These are phyloP conservation scores for Hirtodrosophila cameraria DNA, from an alignment of 2,888 invertebrate genomes.

Conservation along the genomic window DNA sequence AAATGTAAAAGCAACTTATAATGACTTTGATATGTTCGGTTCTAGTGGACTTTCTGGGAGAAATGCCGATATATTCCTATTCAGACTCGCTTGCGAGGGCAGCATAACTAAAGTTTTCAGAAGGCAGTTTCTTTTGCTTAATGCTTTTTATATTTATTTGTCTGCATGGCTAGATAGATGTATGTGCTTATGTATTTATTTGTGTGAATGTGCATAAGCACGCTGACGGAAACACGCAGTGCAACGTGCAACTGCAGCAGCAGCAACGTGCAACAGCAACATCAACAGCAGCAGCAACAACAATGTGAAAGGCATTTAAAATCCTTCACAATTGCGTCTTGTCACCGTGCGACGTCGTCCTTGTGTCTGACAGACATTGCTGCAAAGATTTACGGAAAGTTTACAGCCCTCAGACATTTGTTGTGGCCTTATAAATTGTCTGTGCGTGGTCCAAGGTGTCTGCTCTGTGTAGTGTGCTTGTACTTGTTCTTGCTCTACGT, in stretches of 20 bases:
- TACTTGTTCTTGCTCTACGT: not conserved
- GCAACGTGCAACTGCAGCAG: conserved; percentile 28
- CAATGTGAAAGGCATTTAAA: conserved; percentile 55
- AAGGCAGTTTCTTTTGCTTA: too few relatives aligned
- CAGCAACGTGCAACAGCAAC: conserved; percentile 19
- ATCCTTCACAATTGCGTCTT: conserved; percentile 68
- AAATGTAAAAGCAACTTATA: too few relatives aligned
- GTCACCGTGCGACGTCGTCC: conserved; percentile 55
- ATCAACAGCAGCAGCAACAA: conserved; percentile 25
- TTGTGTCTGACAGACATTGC: conserved; percentile 61
- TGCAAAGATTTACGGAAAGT: conserved; percentile 76
- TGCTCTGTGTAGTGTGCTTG: conserved; percentile 26
- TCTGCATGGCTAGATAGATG: not conserved
- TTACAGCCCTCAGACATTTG: conserved; percentile 79
- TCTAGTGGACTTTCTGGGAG: too few relatives aligned
- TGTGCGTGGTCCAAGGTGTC: conserved; percentile 77
- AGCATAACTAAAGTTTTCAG: too few relatives aligned
- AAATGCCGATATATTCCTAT: too few relatives aligned
- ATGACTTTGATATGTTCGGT: too few relatives aligned
- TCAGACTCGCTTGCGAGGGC: too few relatives aligned
- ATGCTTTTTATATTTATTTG: too few relatives aligned
- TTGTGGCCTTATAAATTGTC: conserved; percentile 80
- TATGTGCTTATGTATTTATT: conserved; percentile 10
- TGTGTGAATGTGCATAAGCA: conserved; percentile 24
- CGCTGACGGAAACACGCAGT: too few relatives aligned